These are phyloP conservation scores for Capreolus pygargus DNA, from an alignment of 2,113 vertebrate species.

Conservation along the genomic window DNA sequence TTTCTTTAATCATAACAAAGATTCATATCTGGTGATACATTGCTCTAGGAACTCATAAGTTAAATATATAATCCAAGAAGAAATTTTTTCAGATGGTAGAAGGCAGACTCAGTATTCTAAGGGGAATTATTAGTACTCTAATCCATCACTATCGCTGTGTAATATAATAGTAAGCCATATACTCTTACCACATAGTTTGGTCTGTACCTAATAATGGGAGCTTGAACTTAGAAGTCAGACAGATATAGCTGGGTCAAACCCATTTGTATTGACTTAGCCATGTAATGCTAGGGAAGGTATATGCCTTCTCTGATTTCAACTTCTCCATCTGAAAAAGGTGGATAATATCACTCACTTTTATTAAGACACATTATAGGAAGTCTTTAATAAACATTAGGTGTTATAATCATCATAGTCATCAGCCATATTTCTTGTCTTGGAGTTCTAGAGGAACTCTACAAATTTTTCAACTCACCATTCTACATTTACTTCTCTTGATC, in stretches of 20 bases:
- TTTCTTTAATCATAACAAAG: conserved; percentile 10
- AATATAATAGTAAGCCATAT: background rate
- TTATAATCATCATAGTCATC: background rate
- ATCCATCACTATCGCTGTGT: background rate
- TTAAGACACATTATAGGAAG: background rate
- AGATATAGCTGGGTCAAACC: background rate
- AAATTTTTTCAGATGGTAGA: background rate
- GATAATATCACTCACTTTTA: background rate
- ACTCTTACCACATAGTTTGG: background rate
- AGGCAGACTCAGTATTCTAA: background rate
- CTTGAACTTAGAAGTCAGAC: background rate
- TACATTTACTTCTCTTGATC: background rate
- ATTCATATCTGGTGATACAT: background rate
- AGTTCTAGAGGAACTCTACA: background rate
- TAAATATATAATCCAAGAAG: background rate
- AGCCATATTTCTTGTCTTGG: background rate
- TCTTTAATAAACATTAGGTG: background rate
- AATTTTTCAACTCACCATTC: background rate
- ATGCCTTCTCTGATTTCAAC: background rate
- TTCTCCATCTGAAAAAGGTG: background rate
- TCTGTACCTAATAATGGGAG: background rate
- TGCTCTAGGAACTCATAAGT: background rate
- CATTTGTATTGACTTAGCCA: background rate
- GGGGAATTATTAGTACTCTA: background rate
- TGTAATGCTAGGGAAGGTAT: background rate